Evolutionary conservation across 2,113 vertebrate species (phyloP), one percentile per base, ranked within the genome.

Genomic region (Globicephala melas): DNA sequence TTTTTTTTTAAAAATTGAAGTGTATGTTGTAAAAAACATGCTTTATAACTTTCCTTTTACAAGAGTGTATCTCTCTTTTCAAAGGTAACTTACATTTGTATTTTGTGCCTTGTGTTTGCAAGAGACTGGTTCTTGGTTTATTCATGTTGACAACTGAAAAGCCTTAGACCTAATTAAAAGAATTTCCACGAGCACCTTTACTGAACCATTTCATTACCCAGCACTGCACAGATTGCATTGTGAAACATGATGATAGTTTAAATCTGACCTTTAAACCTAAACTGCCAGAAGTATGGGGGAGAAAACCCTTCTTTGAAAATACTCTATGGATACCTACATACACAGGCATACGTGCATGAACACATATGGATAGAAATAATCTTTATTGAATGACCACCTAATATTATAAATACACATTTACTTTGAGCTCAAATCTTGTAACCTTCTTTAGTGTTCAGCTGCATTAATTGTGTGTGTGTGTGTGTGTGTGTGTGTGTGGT

Each of bases 101-200:
- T 98, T 98, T 98, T 98, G 97, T 98, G 98, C 67, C 38, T 98
- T 95, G 94, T 98, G 94, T 98, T 99, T 99, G 98, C 97, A 94
- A 87, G 97, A 97, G 98, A 98, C 98, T 97, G 92, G 98, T 98
- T 98, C 98, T 98, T 98, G 98, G 98, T 99, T 99, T 99, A 99
- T 99, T 99, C 99, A 98, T 98, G 99, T 99, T 99, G 99, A 99
- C 99, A 99, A 99, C 99, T 99, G 98, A 98, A 99, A 99, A 99
- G 98, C 98, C 98, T 98, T 98, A 98, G 99, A 99, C 99, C 98
- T 99, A 99, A 99, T 99, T 99, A 99, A 99, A 99, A 99, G 98
- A 99, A 99, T 99, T 99, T 99, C 98, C 98, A 98, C 97, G 97
- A 98, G 98, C 99, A 99, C 99, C 99, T 99, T 99, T 99, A 98